Base-by-base conservation (phyloP, 2,888 invertebrate species). In the Agrotis segetum region DNA sequence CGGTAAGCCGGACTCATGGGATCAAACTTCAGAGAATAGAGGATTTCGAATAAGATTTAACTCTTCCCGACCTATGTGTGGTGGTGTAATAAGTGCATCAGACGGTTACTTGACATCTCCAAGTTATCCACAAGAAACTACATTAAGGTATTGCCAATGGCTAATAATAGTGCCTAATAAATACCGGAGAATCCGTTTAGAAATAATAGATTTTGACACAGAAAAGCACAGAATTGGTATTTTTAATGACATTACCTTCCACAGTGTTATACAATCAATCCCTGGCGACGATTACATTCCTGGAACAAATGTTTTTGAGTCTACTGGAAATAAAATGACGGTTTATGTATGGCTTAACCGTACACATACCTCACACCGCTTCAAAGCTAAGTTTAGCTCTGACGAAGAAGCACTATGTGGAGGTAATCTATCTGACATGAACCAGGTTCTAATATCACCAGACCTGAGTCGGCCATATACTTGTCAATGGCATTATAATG, bases 91-190 rank as follows among this genome's bases (percentile, higher is more conserved):
- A 1, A 96, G 93, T 11, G 96, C 97, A 1, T 92, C 97, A 19
- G 96, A 96, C 59, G 99, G 99, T 0, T 96, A 95, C 69, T 96
- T 98, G 56, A 96, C 96, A 59, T 97, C 98, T 16, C 97, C 98
- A 0, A 97, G 97, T 16, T 99, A 98, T 94, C 98, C 96, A 44
- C 88, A 90, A 68, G 89, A 91, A 71, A 93, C 94, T 2, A 83
- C 85, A 17, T 55, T 92, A 68, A 84, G 89, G 53, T 93, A 90
- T 79, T 96, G 96, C 77, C 90, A 90, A 52, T 96, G 96, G 96
- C 59, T 71, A 56, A 92, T 96, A 65, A 85, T 64, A 62, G 89
- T 92, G 14, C 95, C 96, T 13, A 84, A 96, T 81, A 88, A 88
- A 74, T 88, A 86, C 86, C 96, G 85, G 80, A 91, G 83, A 94